These are phyloP conservation scores for Centropyge bicolor DNA, from an alignment of 2,797 vertebrate genomes.

Conservation along the genomic window DNA sequence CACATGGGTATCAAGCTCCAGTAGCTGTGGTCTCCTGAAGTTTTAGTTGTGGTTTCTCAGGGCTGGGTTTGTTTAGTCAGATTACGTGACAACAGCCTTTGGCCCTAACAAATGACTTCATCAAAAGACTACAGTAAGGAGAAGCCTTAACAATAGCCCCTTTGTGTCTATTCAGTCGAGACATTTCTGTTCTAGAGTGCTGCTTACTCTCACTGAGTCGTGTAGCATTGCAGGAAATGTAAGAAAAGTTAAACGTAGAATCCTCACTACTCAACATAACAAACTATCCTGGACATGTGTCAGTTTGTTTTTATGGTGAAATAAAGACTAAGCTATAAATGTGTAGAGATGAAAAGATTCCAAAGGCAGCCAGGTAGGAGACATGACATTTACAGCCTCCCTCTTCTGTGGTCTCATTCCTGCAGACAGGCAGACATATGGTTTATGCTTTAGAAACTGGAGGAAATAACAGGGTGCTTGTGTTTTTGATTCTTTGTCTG, in stretches of 20 bases:
- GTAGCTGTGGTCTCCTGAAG: not conserved
- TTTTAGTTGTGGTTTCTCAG: constrained; percentile 40
- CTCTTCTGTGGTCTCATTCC: constrained; percentile 13
- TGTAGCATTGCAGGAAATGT: not conserved
- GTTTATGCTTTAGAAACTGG: constrained; percentile 12
- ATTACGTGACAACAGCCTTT: constrained; percentile 14
- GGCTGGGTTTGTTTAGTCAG: constrained; percentile 44
- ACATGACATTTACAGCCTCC: not conserved
- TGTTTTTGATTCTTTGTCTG: constrained; percentile 22
- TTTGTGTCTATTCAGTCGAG: not conserved
- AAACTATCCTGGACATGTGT: not conserved
- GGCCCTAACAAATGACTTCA: not conserved
- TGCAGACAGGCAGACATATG: constrained; percentile 16
- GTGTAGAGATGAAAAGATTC: not conserved
- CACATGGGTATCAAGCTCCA: not conserved
- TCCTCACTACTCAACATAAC: not conserved
- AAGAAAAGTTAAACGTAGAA: not conserved
- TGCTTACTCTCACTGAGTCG: not conserved
- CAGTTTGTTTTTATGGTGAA: not conserved
- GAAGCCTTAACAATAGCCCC: not conserved
- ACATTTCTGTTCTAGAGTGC: not conserved
- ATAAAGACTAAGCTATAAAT: not conserved
- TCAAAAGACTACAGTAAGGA: not conserved
- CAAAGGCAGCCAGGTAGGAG: not conserved
- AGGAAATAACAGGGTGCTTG: constrained; percentile 35